Evolutionary conservation across 2,888 invertebrate species (phyloP).

Genomic region (Epistrophe eligans): DNA sequence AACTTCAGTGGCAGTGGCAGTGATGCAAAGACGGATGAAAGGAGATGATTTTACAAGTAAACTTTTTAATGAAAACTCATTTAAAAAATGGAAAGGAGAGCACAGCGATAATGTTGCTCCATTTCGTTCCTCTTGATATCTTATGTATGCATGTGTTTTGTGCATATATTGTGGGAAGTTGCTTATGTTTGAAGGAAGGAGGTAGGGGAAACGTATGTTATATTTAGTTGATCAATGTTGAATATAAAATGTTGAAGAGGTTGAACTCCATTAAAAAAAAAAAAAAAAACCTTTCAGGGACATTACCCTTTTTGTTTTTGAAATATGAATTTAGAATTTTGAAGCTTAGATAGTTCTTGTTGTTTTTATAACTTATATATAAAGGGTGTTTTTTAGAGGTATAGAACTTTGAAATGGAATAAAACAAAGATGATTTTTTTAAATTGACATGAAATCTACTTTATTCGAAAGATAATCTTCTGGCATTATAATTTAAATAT

Average conservation of each 20-base stretch:
- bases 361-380: too few relatives aligned
- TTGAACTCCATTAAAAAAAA: slow-evolving; percentile 47
- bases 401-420: too few relatives aligned
- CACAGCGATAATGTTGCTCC: slow-evolving; percentile 50
- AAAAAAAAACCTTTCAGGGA: slow-evolving; percentile 39
- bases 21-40: slow-evolving; percentile 54
- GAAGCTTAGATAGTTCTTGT: too few relatives aligned
- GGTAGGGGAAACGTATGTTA: background rate
- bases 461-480: too few relatives aligned
- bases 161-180: background rate
- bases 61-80: slow-evolving; percentile 75
- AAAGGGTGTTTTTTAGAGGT: too few relatives aligned
- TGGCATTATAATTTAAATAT: too few relatives aligned
- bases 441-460: too few relatives aligned
- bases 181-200: background rate
- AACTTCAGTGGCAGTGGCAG: slow-evolving; percentile 12
- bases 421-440: too few relatives aligned
- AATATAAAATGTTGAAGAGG: slow-evolving; percentile 34
- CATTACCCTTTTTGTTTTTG: slow-evolving; percentile 3
- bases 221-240: slow-evolving; percentile 19
- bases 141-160: background rate
- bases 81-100: slow-evolving; percentile 46
- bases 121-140: background rate
- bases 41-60: slow-evolving; percentile 63
- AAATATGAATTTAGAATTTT: background rate